Base-by-base conservation (phyloP, 35 echinoderm and acorn worm species). In the Lytechinus pictus region DNA sequence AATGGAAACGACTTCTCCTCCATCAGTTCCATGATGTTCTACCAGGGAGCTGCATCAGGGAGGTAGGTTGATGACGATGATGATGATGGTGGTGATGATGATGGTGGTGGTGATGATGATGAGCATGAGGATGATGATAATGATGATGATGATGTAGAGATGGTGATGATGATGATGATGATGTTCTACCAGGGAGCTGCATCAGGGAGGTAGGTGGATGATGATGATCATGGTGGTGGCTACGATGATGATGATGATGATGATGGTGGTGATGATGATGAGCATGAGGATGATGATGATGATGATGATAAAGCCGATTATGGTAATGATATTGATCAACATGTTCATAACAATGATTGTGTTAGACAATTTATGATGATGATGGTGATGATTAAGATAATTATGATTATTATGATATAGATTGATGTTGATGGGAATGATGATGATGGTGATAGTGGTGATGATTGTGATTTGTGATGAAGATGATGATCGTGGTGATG, bases 21-120 rank as follows among this genome's bases (percentile, higher is more conserved):
- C 97, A 99, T 91, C 98, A 99, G 88, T 99, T 99, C 29, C 98
- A 99, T 96, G 98, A 99, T 96, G 98, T 99, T 4, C 94, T 99
- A 87, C 98, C 98, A 5, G 98, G 98, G 10, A 95, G 95, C 86
- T 96, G 97, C 44, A 97, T 96, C 61, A 94, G 96, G 54, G 91
- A 96, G 96, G 98, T 99, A 53, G 92, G 27, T 91, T 44, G 86
- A 58, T 7, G 56, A 58, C 9, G 33, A 44, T 44, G 1, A 2
- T 44, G 33, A 2, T 44, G 33, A 2, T 44, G 33, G 33, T 44
- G 33, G 33, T 44, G 33, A 44, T 44, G 33, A 44, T 44, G 33
- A 2, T 44, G 33, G 0, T 44, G 33, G 2, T 44, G 33, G 2
- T 44, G 33, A 44, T 44, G 33, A 88, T n/a, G 55, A 58, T 58